Evolutionary conservation across 1,140 invertebrate species (phyloP).

Genomic region (Pogonognathellus flavescens): DNA sequence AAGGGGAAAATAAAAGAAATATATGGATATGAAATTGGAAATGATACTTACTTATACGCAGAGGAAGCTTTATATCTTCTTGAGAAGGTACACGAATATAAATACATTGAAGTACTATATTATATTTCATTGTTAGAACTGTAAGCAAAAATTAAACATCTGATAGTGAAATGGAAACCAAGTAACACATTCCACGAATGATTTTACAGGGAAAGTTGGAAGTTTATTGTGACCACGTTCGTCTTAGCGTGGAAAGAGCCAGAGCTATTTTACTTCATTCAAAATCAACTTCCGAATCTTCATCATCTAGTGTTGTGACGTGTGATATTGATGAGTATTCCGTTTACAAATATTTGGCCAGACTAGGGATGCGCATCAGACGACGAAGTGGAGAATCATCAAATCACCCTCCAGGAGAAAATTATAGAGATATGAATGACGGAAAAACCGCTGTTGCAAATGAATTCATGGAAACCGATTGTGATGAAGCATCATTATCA

Average conservation of each 20-base stretch:
- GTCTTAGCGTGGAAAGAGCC: slow-evolving; percentile 47
- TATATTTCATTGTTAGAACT: neutral
- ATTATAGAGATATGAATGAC: neutral
- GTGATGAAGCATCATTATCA: neutral
- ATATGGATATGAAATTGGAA: slow-evolving; percentile 42
- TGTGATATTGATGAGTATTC: slow-evolving; percentile 50
- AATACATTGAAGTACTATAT: too few relatives aligned
- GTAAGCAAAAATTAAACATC: neutral
- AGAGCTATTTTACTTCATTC: slow-evolving; percentile 35
- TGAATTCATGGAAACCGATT: neutral
- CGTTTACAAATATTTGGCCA: slow-evolving; percentile 50
- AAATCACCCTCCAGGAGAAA: neutral
- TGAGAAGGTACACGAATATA: slow-evolving; percentile 44
- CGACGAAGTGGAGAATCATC: neutral
- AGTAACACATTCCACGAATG: neutral
- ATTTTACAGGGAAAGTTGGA: slow-evolving; percentile 48
- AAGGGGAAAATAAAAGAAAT: slow-evolving; percentile 44
- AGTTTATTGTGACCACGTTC: slow-evolving; percentile 29
- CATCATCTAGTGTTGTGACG: neutral
- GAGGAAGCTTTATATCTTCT: slow-evolving; percentile 51
- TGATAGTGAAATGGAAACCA: neutral
- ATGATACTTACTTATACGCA: slow-evolving; percentile 29
- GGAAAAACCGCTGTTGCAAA: neutral
- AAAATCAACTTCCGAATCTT: neutral
- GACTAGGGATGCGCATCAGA: neutral